Conservation (phyloP, 2,797 vertebrate genomes). For the Cyclopterus lumpus region DNA sequence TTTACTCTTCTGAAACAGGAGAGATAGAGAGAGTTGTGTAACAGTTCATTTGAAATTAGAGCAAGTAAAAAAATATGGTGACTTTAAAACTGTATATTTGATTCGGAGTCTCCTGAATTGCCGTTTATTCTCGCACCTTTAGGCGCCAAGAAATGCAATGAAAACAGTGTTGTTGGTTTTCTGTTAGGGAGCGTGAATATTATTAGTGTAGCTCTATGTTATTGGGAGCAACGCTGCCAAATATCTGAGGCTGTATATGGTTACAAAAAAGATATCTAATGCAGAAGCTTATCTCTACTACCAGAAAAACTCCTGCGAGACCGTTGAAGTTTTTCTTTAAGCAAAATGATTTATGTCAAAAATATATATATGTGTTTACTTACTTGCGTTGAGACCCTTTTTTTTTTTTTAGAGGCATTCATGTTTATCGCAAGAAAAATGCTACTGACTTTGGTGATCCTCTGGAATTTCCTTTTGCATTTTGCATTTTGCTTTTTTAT, state of each 20-base stretch:
- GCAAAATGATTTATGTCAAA: no score
- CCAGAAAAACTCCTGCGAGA: not conserved
- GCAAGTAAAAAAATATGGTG: conserved; percentile 27
- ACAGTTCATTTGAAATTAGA: conserved; percentile 58
- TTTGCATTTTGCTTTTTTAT: not conserved
- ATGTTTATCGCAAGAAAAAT: not conserved
- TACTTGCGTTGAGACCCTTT: no score
- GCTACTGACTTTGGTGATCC: not conserved
- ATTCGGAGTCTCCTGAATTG: conserved; percentile 22
- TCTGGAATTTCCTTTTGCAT: not conserved
- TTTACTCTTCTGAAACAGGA: conserved; percentile 32
- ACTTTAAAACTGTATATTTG: conserved; percentile 30
- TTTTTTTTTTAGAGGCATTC: no score
- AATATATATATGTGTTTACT: no score
- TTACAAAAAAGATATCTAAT: not conserved
- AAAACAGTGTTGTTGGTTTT: conserved; percentile 27
- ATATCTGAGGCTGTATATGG: conserved; percentile 11
- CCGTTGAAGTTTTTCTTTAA: no score
- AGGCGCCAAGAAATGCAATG: conserved; percentile 1
- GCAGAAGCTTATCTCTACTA: not conserved
- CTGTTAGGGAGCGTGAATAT: conserved; percentile 20
- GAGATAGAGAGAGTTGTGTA: conserved; percentile 20
- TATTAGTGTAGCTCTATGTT: not conserved
- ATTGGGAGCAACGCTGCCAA: conserved; percentile 6
- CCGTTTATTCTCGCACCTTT: conserved; percentile 8